Base-by-base conservation (phyloP, 1,140 invertebrate genomes). In the Aphis gossypii region DNA sequence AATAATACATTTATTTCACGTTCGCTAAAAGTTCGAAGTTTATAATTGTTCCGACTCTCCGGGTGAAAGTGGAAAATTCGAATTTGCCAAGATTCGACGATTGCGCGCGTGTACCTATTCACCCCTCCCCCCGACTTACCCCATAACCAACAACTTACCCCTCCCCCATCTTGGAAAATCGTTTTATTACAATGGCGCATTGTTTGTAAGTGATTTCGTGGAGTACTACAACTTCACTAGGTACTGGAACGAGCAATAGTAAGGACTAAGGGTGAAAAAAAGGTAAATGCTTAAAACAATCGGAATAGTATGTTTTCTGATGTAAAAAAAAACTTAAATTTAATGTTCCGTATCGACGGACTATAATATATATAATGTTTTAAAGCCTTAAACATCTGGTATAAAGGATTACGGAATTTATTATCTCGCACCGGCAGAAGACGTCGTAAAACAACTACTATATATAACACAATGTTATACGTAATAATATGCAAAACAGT, bases 1-100 rank as follows among this genome's bases (percentile, higher is more conserved):
- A 83, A 44, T 46, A 76, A 91, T 46, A 91, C 44, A 83, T n/a
- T 92, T 92, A 82, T 83, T 92, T 82, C 90, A 92, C 46, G 68
- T 92, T 92, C 90, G n/a, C 90, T 89, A 83, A 92, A 92, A 92
- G 90, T 92, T 83, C 44, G 2, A 92, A 92, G 46, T 92, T 92
- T 83, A 92, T 92, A 92, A 92, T 92, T 92, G 68, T 46, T 92
- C 46, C 1, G 41, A 48, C 46, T 35, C 68, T 83, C n/a, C 8
- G 30, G 48, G 76, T 48, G 68, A 82, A 48, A 51, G 51, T 83
- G 90, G 90, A 91, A 92, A 92, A 83, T 83, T 30, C 30, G 21
- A 83, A 83, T 92, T 41, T 14, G 21, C n/a, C 25, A 21, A 82
- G 44, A 92, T 92, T 92, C 68, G n/a, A 51, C 90, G 90, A 83